Conservation (phyloP, 2,797 vertebrate genomes). For the Lerista edwardsae region DNA sequence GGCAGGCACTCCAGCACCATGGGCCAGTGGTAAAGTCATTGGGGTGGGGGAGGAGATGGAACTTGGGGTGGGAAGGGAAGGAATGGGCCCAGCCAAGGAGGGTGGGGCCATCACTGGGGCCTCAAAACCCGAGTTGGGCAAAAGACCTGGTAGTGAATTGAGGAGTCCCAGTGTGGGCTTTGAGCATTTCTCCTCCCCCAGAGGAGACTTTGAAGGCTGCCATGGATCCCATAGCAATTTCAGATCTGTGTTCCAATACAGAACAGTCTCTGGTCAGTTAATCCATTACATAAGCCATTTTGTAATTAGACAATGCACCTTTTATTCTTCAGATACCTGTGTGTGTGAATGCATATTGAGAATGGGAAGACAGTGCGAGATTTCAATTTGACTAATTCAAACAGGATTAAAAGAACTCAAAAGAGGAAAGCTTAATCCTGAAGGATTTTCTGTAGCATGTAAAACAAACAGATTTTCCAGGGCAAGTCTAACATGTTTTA, state of each 20-base stretch:
- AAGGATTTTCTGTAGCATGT: conserved; percentile 17
- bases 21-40: too few species aligned
- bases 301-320: not conserved
- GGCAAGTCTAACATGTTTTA: conserved; percentile 1
- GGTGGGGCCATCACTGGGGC: too few species aligned
- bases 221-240: not conserved
- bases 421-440: conserved; percentile 4
- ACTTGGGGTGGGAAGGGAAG: too few species aligned
- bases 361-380: conserved; percentile 1
- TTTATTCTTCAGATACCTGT: conserved; percentile 10
- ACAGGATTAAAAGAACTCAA: conserved; percentile 10
- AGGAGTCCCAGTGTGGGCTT: not conserved
- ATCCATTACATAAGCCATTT: conserved; percentile 8
- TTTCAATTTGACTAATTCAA: conserved; percentile 31
- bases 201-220: too few species aligned
- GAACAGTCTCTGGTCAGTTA: not conserved
- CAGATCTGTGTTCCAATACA: not conserved
- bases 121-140: too few species aligned
- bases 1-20: too few species aligned
- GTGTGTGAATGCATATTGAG: conserved; percentile 12
- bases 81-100: too few species aligned
- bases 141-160: too few species aligned
- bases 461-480: conserved; percentile 23
- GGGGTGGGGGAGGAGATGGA: too few species aligned
- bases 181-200: too few species aligned